Evolutionary conservation across 1,140 invertebrate species (phyloP).

Genomic region (Pseudomyrmex concolor): DNA sequence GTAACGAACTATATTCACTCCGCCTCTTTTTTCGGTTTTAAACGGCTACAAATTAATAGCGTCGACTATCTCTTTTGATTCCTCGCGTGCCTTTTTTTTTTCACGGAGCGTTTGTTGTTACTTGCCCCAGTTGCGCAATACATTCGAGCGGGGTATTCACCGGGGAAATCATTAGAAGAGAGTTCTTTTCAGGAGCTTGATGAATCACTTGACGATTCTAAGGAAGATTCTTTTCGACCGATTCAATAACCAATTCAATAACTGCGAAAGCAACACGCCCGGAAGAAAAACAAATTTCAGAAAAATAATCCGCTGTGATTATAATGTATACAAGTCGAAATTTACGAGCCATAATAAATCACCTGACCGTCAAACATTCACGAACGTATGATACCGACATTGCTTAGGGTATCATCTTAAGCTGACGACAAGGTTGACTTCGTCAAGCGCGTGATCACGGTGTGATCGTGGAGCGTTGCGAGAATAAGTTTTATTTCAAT

Average conservation of each 20-base stretch:
- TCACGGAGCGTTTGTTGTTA: slow-evolving; percentile 3
- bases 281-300: neutral
- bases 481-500: slow-evolving; percentile 19
- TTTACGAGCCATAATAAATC: slow-evolving; percentile 34
- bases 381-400: neutral
- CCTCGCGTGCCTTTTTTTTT: neutral
- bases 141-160: neutral
- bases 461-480: neutral
- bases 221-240: neutral
- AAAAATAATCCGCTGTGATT: slow-evolving; percentile 8
- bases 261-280: no score
- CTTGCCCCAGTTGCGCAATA: neutral
- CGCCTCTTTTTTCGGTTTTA: slow-evolving; percentile 34
- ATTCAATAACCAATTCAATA: no score
- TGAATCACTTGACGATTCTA: neutral
- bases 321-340: neutral
- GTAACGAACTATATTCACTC: slow-evolving; percentile 78
- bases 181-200: no score
- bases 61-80: neutral
- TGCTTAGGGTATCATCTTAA: neutral
- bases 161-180: neutral
- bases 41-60: slow-evolving; percentile 22
- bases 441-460: neutral
- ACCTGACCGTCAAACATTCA: neutral
- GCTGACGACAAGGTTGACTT: neutral